Conservation (phyloP, 2,888 invertebrate species). For the Polylopha cassiicola region DNA sequence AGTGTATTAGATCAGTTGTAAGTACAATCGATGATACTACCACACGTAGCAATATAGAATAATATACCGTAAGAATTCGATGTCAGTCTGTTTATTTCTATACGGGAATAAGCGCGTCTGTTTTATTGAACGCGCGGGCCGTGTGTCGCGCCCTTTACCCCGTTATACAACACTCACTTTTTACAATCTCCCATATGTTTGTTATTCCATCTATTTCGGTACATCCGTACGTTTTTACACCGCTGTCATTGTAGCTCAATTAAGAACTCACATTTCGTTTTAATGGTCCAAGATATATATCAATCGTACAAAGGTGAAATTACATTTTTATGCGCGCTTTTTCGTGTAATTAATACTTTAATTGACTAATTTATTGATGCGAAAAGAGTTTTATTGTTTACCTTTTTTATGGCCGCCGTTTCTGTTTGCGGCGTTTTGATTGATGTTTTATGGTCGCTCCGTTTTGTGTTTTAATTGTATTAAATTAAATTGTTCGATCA, state of each 20-base stretch:
- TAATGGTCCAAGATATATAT: slow-evolving; percentile 50
- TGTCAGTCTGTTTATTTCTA: too few species aligned
- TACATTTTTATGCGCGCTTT: slow-evolving; percentile 42
- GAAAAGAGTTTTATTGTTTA: slow-evolving; percentile 29
- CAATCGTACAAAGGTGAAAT: slow-evolving; percentile 39
- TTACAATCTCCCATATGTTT: slow-evolving; percentile 64
- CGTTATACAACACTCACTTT: slow-evolving; percentile 46
- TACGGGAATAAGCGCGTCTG: too few species aligned
- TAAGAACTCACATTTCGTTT: slow-evolving; percentile 55
- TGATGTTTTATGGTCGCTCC: slow-evolving; percentile 2
- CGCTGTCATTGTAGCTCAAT: slow-evolving; percentile 65
- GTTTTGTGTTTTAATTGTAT: too few species aligned
- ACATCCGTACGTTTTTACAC: slow-evolving; percentile 48
- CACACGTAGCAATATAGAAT: too few species aligned
- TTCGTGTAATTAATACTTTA: slow-evolving; percentile 51
- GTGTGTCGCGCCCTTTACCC: slow-evolving; percentile 34
- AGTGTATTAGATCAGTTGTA: too few species aligned
- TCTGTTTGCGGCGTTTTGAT: not conserved
- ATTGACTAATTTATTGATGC: slow-evolving; percentile 60
- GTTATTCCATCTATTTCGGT: slow-evolving; percentile 65
- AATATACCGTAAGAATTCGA: too few species aligned
- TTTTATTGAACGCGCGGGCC: too few species aligned
- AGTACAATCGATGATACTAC: too few species aligned
- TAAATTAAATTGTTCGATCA: too few species aligned
- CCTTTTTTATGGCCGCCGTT: slow-evolving; percentile 1